Evolutionary conservation across 2,797 vertebrate species (phyloP), one percentile per base, ranked within the genome.

Genomic region (Loris lydekkerianus): DNA sequence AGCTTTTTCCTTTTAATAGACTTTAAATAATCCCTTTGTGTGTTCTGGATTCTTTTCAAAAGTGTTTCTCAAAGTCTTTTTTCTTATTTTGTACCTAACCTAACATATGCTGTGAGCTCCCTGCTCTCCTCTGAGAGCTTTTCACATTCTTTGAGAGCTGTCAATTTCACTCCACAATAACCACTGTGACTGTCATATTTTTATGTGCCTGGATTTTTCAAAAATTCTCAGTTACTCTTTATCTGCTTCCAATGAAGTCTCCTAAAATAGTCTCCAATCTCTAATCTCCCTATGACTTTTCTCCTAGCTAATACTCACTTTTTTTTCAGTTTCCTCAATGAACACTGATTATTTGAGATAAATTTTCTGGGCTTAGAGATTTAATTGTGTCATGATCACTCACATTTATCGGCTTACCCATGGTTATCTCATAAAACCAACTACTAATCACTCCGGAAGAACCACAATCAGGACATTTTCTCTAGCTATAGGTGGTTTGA

Each of bases 1-100:
- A 91, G 29, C 2, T 34, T 89, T 34, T 83, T 69, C 78, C 53
- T 81, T 94, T 89, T 73, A 81, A 95, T 53, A 78, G 70, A 94
- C 89, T 95, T 95, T 93, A 96, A 92, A 90, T 60, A 92, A 88
- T 75, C 70, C 46, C 43, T 93, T 94, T 86, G 89, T 75, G 34
- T 92, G 69, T 83, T 87, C 77, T 89, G n/a, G 46, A 83, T 31
- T 95, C 3, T 89, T 91, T 92, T 96, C 70, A 86, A 92, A 96
- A 88, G 61, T 86, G 75, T 37, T 75, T 93, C 78, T 91, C 37
- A 91, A 89, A 87, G 69, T 43, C 80, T 61, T 82, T 82, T 89
- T 78, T 69, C 58, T 25, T 84, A n/a, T 92, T 92, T 93, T 90
- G 31, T 83, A 86, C 14, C 25, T 86, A 86, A 63, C 1, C 60